These are phyloP conservation scores for Heteractis magnifica DNA, from an alignment of 92 coral and sea anemone species.

Conservation along the genomic window DNA sequence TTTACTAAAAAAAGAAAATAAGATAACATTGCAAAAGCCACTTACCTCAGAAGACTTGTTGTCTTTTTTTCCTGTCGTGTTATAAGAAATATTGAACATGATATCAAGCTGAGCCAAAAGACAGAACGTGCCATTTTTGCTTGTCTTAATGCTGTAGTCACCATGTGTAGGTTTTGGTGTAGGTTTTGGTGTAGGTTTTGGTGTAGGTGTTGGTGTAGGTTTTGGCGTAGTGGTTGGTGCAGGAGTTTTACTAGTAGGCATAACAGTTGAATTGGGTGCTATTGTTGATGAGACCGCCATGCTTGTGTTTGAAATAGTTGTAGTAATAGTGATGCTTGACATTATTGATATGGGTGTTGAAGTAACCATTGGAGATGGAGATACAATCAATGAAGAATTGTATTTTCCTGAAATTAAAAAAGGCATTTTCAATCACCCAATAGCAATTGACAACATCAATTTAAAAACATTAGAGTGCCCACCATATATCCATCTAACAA, in stretches of 20 bases:
- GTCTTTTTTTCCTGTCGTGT: neutral
- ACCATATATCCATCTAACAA: neutral
- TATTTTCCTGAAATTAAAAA: neutral
- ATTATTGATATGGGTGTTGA: neutral
- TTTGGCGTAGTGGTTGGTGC: conserved; percentile 24
- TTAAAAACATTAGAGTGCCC: no score
- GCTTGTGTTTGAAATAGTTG: neutral
- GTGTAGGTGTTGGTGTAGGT: conserved; percentile 9
- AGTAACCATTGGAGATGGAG: no score
- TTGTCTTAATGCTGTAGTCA: conserved; percentile 25
- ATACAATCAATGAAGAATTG: neutral
- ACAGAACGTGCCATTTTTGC: conserved; percentile 26
- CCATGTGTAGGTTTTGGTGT: conserved; percentile 29
- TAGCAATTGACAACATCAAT: no score
- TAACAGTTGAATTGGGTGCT: neutral
- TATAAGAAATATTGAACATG: conserved; percentile 11
- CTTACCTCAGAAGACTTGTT: neutral
- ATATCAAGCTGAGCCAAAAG: conserved; percentile 44
- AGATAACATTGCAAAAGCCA: neutral
- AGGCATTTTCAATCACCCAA: no score
- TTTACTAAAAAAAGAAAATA: no score
- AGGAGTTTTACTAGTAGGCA: conserved; percentile 1
- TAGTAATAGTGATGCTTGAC: neutral
- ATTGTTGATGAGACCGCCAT: neutral
- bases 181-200: conserved; percentile 9